Base-by-base conservation (phyloP, 2,113 vertebrate genomes). In the Columbina picui region DNA sequence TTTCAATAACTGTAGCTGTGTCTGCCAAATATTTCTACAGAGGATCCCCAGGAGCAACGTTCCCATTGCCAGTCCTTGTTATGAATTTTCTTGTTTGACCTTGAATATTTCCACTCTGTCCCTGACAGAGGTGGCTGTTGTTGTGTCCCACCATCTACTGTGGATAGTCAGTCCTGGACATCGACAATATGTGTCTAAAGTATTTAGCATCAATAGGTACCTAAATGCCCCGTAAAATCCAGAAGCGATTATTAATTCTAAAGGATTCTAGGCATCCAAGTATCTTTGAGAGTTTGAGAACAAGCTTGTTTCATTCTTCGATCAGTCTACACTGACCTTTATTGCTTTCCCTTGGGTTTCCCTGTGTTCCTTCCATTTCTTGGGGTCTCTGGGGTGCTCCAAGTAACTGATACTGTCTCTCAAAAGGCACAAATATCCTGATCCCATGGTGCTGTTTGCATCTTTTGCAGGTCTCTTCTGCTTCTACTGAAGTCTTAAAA, bases 381-480 rank as follows among this genome's bases (percentile, higher is more conserved):
- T 45, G n/a, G 79, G 17, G 36, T 78, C 25, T 84, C 60, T 27
- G 14, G 15, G 17, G 17, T 45, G 41, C 25, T 61, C 9, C 0
- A 6, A 53, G 14, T 57, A 53, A 36, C 30, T 26, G 19, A 90
- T 60, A n/a, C 27, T 49, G 8, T 13, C 56, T 90, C 52, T 75
- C 61, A 88, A 60, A 49, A 53, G 30, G 27, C 45, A 68, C 7
- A 56, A 52, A 79, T 71, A 84, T 61, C 22, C 57, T 61, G 29
- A 59, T 85, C 23, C 61, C n/a, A 1, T 29, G 34, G n/a, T 2
- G 0, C 4, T 55, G 5, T 75, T 23, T 63, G 50, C 1, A 1
- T 63, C 25, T 88, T 91, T 88, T 93, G 5, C 43, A 81, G 27
- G 32, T 65, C 30, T 41, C 23, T 69, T 89, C 29, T 87, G 27